These are phyloP conservation scores for Nanger granti DNA, from an alignment of 2,113 vertebrate genomes.

Conservation along the genomic window DNA sequence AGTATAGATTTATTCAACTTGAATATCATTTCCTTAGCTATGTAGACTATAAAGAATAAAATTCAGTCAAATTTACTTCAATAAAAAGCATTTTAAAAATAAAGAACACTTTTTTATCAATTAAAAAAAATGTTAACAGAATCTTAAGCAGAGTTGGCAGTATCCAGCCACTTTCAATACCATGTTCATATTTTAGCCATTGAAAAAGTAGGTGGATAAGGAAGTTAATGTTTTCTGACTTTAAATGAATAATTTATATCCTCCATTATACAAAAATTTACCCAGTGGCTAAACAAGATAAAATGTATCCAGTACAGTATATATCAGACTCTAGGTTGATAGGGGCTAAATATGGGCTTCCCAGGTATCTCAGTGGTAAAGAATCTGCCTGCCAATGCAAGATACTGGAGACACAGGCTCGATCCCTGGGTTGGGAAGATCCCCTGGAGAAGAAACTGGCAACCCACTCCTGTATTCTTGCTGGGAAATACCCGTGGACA, in stretches of 20 bases:
- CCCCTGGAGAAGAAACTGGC: not conserved
- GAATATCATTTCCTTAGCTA: not conserved
- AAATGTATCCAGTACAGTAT: not conserved
- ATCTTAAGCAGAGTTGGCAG: not conserved
- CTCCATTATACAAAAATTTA: not conserved
- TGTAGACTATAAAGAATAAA: not conserved
- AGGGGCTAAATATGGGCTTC: not conserved
- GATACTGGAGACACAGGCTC: not conserved
- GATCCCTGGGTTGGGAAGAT: not conserved
- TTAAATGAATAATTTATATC: not conserved
- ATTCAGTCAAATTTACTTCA: not conserved
- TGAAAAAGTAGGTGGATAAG: not conserved
- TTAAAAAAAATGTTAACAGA: not conserved
- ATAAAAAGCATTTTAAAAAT: not conserved
- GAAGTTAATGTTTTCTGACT: not conserved
- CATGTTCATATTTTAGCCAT: not conserved
- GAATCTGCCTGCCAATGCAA: not conserved
- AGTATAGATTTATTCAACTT: not conserved
- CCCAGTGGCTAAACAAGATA: not conserved
- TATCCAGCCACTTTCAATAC: not conserved
- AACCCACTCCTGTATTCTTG: not conserved
- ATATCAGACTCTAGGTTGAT: not conserved
- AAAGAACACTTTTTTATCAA: not conserved
- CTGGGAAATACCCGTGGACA: not conserved
- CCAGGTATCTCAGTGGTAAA: not conserved